Evolutionary conservation across 2,888 invertebrate species (phyloP), one percentile per base, ranked within the genome.

Genomic region (Lobophora halterata): DNA sequence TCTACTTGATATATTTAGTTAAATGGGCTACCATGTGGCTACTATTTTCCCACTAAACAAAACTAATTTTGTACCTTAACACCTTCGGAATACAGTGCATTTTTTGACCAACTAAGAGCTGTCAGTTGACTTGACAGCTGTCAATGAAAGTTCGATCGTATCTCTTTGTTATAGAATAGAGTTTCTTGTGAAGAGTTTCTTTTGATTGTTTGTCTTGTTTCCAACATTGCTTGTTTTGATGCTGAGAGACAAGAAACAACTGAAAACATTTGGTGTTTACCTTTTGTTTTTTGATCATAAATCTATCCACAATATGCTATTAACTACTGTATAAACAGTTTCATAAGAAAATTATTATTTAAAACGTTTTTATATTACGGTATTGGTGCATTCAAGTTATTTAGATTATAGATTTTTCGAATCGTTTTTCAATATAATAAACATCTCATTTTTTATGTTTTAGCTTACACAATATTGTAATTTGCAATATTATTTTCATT

Each of bases 241-340:
- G 70, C 46, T 71, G 80, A 78, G 69, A 71, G 82, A 83, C 76
- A 66, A 58, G 70, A 63, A 65, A 70, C 80, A 81, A 76, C 76
- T 71, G 76, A 66, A 66, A 54, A 58, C 48, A 61, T 66, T 53
- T 64, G 61, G 61, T 61, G 66, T 71, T 68, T 65, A 68, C 26
- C 50, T 54, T 54, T 63, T 56, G 66, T 69, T 68, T 68, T 69
- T 47, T 53, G 62, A 63, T 60, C 61, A 74, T 72, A 70, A 63
- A 71, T 74, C 72, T 61, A 65, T 71, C 68, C 60, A 50, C 64
- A 51, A 38, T 54, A 33, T 52, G n/a, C 57, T 62, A 58, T 61
- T 64, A 64, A 65, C 60, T 51, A n/a, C n/a, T n/a, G n/a, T n/a
- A n/a, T n/a, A n/a, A n/a, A n/a, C n/a, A n/a, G n/a, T n/a, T n/a